phyloP scores from a whole-genome alignment of 2,113 vertebrate genomes.

The Collichthys lucidus region DNA sequence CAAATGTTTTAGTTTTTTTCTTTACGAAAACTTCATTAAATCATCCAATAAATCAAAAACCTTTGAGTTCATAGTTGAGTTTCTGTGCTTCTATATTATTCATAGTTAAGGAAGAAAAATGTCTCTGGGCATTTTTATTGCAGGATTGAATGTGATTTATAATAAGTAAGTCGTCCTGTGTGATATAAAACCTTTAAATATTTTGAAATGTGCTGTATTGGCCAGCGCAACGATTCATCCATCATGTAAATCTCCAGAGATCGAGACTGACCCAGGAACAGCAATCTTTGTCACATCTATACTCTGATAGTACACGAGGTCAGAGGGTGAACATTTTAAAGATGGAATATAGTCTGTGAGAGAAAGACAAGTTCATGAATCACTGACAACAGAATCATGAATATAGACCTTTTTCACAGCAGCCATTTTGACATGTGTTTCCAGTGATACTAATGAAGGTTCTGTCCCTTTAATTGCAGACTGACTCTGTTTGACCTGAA shows the following conservation, averaged over 20 bases:
- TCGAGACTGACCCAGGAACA: neutral
- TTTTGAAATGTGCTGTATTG: neutral
- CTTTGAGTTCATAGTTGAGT: neutral
- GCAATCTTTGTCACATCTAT: neutral
- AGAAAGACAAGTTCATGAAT: neutral
- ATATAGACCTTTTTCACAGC: neutral
- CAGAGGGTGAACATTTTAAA: neutral
- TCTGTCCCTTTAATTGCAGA: too few species aligned
- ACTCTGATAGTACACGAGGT: neutral
- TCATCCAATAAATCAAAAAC: too few species aligned
- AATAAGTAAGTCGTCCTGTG: neutral
- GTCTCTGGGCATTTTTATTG: neutral
- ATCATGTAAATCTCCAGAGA: constrained; percentile 7
- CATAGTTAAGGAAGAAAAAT: neutral
- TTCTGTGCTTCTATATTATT: neutral
- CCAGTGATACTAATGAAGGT: too few species aligned
- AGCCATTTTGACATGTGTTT: too few species aligned
- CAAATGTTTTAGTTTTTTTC: too few species aligned
- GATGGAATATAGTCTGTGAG: neutral
- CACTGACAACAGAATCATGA: neutral
- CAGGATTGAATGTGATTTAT: neutral
- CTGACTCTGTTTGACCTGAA: neutral
- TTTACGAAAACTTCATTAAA: too few species aligned
- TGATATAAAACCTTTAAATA: neutral
- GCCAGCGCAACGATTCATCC: neutral